Base-by-base conservation (phyloP, 2,113 vertebrate genomes). In the Trematocara macrostoma region DNA sequence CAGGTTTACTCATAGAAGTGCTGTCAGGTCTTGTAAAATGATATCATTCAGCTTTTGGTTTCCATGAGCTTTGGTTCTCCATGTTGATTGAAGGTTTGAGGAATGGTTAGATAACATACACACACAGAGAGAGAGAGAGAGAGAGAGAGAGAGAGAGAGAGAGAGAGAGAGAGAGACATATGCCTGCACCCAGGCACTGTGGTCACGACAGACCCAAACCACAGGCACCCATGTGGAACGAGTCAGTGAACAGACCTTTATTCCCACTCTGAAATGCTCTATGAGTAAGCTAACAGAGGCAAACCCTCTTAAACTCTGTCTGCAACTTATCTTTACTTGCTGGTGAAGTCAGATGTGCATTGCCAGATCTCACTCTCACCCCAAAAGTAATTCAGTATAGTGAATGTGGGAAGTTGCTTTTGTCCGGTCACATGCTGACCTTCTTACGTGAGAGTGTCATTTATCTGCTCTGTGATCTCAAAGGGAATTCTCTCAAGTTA, bases 201-300 rank as follows among this genome's bases (percentile, higher is more conserved):
- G 91, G 92, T 91, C 92, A 86, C 52, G 82, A 88, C 91, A 52
- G 84, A 82, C 91, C 89, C 74, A 91, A 88, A 94, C 95, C 94
- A 82, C 94, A 94, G 92, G 89, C 90, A 89, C 84, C 89, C 92
- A 93, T 87, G 87, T 91, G 87, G 86, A 93, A 91, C 79, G 7
- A 91, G 76, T 90, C 81, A 86, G 85, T 94, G 94, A 95, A 94
- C 90, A 94, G 89, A 74, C 87, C 86, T 90, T 93, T 94, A 87
- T 92, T 90, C 85, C 79, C 85, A 42, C 88, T 86, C 87, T 92
- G 88, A 92, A 84, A 76, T 79, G 16, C 91, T 92, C 84, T 82
- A n/a, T 91, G 87, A 93, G 55, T 86, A 61, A 91, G 88, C 69
- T 51, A 87, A 84, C 69, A 84, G 29, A 82, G 67, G 85, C 47